Percentiles rank a stretch among this genome's conserved stretches.
Evolutionary conservation across 2,888 invertebrate genomes (phyloP).

Genomic region (Drosophila mayaguana): DNA sequence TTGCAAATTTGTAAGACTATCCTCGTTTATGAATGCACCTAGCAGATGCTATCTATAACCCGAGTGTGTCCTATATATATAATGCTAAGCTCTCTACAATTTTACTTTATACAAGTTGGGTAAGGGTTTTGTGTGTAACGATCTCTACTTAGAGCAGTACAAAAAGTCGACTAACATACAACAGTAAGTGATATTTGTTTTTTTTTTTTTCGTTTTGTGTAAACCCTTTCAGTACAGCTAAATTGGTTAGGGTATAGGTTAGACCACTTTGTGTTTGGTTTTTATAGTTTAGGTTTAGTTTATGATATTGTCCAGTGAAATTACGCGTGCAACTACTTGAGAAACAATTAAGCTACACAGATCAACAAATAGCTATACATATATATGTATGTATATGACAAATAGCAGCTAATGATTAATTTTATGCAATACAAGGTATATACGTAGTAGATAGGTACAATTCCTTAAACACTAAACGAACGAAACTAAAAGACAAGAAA

Average conservation of each 20-base stretch:
- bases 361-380: conserved; percentile 56
- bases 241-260: not conserved
- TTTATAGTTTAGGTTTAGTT: conserved; percentile 16
- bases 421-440: conserved; percentile 69
- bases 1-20: not conserved
- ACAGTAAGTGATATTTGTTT: conserved; percentile 23
- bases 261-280: conserved; percentile 21
- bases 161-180: conserved; percentile 63
- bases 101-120: conserved; percentile 72
- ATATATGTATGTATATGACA: not conserved
- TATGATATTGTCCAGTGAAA: conserved; percentile 72
- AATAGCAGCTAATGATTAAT: conserved; percentile 57
- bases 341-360: conserved; percentile 60
- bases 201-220: not conserved
- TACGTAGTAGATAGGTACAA: conserved; percentile 64
- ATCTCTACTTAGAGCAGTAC: conserved; percentile 67
- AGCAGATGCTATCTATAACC: conserved; percentile 44
- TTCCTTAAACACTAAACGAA: conserved; percentile 52
- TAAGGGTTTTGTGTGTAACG: conserved; percentile 35
- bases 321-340: conserved; percentile 68
- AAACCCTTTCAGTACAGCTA: conserved; percentile 24
- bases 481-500: conserved; percentile 17
- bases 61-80: conserved; percentile 44
- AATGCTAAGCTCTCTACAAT: conserved; percentile 76
- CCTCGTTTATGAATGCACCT: conserved; percentile 35